Evolutionary conservation across 2,888 invertebrate genomes (phyloP).

Genomic region (Orthonevra nobilis): DNA sequence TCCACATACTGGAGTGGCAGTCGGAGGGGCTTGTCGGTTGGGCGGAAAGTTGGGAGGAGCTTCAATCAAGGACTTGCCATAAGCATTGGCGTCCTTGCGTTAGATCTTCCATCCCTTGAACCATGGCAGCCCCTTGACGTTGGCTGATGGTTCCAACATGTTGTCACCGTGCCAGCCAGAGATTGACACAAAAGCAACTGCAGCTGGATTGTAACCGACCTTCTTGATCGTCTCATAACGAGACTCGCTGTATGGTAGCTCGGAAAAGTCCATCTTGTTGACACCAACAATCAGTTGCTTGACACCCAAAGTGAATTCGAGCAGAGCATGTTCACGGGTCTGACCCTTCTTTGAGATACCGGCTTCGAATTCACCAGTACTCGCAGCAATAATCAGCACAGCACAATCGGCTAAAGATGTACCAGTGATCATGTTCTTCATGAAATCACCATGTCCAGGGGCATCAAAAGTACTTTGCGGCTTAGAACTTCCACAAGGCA

Average conservation of each 20-base stretch:
- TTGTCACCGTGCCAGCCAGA: constrained; percentile 99
- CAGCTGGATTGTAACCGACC: constrained; percentile 99
- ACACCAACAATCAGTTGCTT: constrained; percentile 99
- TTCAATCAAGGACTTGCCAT: constrained; percentile 97
- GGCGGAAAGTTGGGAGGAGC: constrained; percentile 96
- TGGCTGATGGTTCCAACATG: constrained; percentile 97
- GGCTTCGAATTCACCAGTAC: constrained; percentile 99
- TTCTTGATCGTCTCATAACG: constrained; percentile 99
- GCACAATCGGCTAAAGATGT: constrained; percentile 98
- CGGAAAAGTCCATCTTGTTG: constrained; percentile 99
- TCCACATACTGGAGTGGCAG: constrained; percentile 99
- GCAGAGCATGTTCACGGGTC: constrained; percentile 98
- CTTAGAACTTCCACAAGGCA: constrained; percentile 99
- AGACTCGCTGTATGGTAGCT: constrained; percentile 96
- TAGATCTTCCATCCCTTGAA: constrained; percentile 98
- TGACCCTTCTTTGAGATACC: constrained; percentile 99
- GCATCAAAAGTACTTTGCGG: constrained; percentile 98
- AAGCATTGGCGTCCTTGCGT: constrained; percentile 96
- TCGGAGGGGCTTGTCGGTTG: constrained; percentile 98
- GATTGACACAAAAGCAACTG: constrained; percentile 99
- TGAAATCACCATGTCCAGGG: constrained; percentile 99
- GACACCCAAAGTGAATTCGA: constrained; percentile 98
- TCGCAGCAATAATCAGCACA: constrained; percentile 98
- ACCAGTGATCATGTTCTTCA: constrained; percentile 99
- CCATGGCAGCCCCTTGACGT: constrained; percentile 99